phyloP scores from a whole-genome alignment of 1,140 invertebrate genomes.

The Drosophila tsacasi region DNA sequence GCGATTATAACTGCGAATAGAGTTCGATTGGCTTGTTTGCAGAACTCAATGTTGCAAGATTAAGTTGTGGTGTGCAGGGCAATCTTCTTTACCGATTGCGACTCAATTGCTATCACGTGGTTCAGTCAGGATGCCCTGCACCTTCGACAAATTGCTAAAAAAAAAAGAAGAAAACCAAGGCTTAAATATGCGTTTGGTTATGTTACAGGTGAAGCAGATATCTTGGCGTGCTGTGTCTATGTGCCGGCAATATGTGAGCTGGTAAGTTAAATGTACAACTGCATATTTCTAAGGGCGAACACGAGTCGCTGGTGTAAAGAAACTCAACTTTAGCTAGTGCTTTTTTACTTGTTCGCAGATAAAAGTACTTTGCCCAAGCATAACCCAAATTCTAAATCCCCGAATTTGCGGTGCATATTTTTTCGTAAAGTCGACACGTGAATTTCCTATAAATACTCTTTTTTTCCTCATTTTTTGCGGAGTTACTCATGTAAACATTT shows the following conservation, averaged over 20 bases:
- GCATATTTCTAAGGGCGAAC: slow-evolving; percentile 35
- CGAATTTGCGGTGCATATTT: slow-evolving; percentile 83
- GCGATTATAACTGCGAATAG: slow-evolving; percentile 71
- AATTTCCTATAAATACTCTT: background rate
- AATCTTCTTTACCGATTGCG: slow-evolving; percentile 8
- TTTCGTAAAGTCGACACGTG: slow-evolving; percentile 67
- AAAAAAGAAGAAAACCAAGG: background rate
- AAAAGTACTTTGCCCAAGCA: slow-evolving; percentile 79
- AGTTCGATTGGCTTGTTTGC: slow-evolving; percentile 44
- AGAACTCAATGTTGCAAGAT: slow-evolving; percentile 77
- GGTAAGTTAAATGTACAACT: slow-evolving; percentile 23
- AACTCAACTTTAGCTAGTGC: slow-evolving; percentile 80
- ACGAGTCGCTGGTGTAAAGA: slow-evolving; percentile 84
- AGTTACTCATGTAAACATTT: slow-evolving; percentile 6
- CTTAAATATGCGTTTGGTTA: background rate
- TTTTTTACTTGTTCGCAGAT: slow-evolving; percentile 80
- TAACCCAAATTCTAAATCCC: slow-evolving; percentile 72
- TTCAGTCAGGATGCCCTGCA: background rate
- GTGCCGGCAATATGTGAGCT: slow-evolving; percentile 12
- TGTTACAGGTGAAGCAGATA: slow-evolving; percentile 44
- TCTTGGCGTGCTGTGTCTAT: background rate
- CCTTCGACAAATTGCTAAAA: slow-evolving; percentile 23
- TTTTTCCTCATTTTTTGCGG: background rate
- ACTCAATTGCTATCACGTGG: slow-evolving; percentile 51
- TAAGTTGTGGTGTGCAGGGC: slow-evolving; percentile 18